Evolutionary conservation across 2,113 vertebrate genomes (phyloP).

Genomic region (Choloepus hoffmanni): DNA sequence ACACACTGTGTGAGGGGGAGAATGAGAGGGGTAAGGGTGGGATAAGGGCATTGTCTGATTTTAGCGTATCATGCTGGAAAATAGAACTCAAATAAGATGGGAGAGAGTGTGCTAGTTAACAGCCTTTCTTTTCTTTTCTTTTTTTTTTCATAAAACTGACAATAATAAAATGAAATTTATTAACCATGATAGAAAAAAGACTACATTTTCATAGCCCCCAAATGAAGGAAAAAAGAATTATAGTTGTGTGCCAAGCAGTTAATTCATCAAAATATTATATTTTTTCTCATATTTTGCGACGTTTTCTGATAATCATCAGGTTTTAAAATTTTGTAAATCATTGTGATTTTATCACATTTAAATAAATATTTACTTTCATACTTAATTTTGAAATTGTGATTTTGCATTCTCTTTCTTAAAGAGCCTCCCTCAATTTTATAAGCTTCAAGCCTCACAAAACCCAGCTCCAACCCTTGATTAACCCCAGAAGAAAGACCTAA

Average conservation of each 20-base stretch:
- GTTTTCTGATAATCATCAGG: neutral
- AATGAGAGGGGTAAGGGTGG: no score
- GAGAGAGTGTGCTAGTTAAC: neutral
- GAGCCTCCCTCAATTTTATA: neutral
- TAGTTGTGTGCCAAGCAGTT: neutral
- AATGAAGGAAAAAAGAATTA: neutral
- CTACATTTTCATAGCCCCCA: neutral
- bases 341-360: neutral
- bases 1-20: accelerated
- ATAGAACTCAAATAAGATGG: neutral
- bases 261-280: neutral
- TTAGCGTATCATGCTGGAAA: neutral
- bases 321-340: neutral
- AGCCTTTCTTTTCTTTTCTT: neutral
- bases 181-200: neutral
- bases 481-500: neutral
- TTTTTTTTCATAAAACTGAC: neutral
- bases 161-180: neutral
- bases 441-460: neutral
- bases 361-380: neutral
- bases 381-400: neutral
- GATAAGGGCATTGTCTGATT: neutral
- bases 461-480: neutral
- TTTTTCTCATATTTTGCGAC: neutral
- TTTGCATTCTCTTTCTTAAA: neutral